Evolutionary conservation across 2,797 vertebrate species (phyloP).

Genomic region (Sandelia bainsii): DNA sequence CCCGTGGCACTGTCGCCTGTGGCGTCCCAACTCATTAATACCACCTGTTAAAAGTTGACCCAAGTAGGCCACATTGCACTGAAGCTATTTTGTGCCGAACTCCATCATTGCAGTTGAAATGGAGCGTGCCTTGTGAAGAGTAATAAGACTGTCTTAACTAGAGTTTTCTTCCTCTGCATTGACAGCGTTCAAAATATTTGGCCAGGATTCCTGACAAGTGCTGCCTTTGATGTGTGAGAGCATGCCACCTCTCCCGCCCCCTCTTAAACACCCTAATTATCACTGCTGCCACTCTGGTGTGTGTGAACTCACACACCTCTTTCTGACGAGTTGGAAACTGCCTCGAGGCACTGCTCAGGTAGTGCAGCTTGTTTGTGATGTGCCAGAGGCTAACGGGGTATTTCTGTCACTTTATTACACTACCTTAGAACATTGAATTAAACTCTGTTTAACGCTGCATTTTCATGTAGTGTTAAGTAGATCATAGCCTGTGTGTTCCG

Average conservation of each 20-base stretch:
- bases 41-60: slow-evolving; percentile 62
- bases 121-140: slow-evolving; percentile 28
- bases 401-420: slow-evolving; percentile 60
- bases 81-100: slow-evolving; percentile 18
- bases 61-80: slow-evolving; percentile 17
- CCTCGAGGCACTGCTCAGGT: slow-evolving; percentile 67
- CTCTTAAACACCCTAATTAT: slow-evolving; percentile 82
- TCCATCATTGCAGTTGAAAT: slow-evolving; percentile 24
- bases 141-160: slow-evolving; percentile 44
- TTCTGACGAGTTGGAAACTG: slow-evolving; percentile 64
- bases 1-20: slow-evolving; percentile 41
- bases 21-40: slow-evolving; percentile 46
- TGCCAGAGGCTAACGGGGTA: slow-evolving; percentile 52
- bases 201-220: slow-evolving; percentile 64
- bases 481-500: slow-evolving; percentile 1
- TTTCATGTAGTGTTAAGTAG: slow-evolving; percentile 9
- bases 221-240: slow-evolving; percentile 77
- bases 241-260: slow-evolving; percentile 65
- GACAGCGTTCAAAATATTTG: slow-evolving; percentile 76
- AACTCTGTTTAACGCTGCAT: slow-evolving; percentile 6
- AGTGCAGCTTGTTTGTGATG: slow-evolving; percentile 64
- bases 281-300: slow-evolving; percentile 67
- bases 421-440: slow-evolving; percentile 14
- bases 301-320: slow-evolving; percentile 70
- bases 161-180: slow-evolving; percentile 56